phyloP scores from a whole-genome alignment of 2,113 vertebrate species.

The Melanerpes formicivorus region DNA sequence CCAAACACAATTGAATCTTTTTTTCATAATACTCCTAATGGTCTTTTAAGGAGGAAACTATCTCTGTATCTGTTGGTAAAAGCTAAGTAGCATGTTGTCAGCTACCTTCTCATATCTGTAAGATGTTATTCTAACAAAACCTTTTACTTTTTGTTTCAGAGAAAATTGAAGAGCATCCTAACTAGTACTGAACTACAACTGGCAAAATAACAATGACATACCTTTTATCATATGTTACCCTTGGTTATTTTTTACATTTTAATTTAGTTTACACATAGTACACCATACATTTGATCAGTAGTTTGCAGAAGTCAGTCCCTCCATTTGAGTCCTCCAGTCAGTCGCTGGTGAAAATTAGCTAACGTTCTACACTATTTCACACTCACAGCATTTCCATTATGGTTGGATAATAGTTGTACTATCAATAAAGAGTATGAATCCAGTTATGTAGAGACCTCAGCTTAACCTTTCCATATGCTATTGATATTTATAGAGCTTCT shows the following conservation, averaged over 20 bases:
- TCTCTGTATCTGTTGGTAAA: background rate
- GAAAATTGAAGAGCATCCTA: background rate
- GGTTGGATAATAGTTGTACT: constrained; percentile 59
- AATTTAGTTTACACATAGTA: background rate
- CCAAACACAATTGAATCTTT: background rate
- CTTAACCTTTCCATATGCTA: constrained; percentile 75
- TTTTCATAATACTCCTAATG: background rate
- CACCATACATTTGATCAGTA: background rate
- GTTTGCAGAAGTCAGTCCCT: constrained; percentile 5
- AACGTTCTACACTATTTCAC: constrained; percentile 68
- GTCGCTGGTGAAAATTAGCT: constrained; percentile 40
- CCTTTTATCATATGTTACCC: background rate
- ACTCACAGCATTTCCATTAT: constrained; percentile 74
- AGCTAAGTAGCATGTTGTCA: background rate
- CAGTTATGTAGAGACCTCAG: constrained; percentile 52
- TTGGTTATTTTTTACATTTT: background rate
- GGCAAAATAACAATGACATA: background rate
- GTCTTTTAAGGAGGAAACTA: background rate
- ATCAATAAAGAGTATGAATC: constrained; percentile 70
- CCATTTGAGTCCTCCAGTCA: constrained; percentile 2
- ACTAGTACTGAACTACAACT: background rate
- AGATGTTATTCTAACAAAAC: background rate
- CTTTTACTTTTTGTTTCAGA: background rate
- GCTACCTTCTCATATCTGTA: background rate
- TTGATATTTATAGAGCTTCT: constrained; percentile 78